Evolutionary conservation across 1,140 invertebrate species (phyloP), one percentile per base, ranked within the genome.

Genomic region (Lineus longissimus): DNA sequence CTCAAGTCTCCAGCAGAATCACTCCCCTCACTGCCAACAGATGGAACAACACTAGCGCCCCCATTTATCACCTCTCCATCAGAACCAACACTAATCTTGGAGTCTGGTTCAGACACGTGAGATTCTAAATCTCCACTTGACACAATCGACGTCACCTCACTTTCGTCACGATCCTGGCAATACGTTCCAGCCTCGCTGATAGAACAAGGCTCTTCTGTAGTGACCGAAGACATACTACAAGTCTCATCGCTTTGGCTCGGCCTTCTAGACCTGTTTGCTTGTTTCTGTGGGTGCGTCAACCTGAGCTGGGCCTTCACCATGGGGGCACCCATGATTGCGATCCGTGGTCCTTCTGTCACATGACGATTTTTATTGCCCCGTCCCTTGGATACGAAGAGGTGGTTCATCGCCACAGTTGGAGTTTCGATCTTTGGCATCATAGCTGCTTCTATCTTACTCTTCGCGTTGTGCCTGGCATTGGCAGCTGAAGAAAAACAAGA

Each of bases 351-450:
- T 57, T 61, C 65, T 23, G 70, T 61, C 0, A 71, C 61, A 30
- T 59, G 57, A 25, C 67, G 47, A 30, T 73, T 73, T 59, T 64
- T 72, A 30, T 54, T 43, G 2, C 40, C 54, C 1, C 22, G 36
- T 40, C 19, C 47, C 64, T 73, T 73, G 4, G 75, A 72, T 29
- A 78, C 64, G 68, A 78, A 80, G 19, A 80, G 68, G 61, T 80
- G 78, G 61, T 80, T 80, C 59, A 80, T 70, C 40, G 75, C 76
- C 2, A 61, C 66, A 7, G 33, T 7, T 55, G 76, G 73, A 17
- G 65, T 65, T 62, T 76, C 73, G 15, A 73, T 74, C 55, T 71
- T 71, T 11, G 75, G 72, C 11, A 71, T 63, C n/a, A 76, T 65
- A 11, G 65, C 65, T n/a, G 68, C 61, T 11, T 66, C 51, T 30